Base-by-base conservation (phyloP, 1,140 invertebrate species). In the Pseudomyrmex gracilis region DNA sequence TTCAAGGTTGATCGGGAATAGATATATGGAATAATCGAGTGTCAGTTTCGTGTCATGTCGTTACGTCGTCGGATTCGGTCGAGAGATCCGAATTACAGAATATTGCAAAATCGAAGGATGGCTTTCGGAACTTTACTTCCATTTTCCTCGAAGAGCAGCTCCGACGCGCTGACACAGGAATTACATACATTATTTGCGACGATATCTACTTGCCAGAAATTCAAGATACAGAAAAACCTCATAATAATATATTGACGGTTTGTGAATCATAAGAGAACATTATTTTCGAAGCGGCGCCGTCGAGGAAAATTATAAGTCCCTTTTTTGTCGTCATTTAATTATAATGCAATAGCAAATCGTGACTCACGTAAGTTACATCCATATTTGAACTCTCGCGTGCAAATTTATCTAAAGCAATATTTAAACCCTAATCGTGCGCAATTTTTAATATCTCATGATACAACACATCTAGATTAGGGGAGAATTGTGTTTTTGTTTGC, bases 301-400 rank as follows among this genome's bases (percentile, higher is more conserved):
- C 64, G 64, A 78, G 76, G 43, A 80, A 80, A 80, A 80, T 70
- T 70, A 17, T n/a, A 58, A 24, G 34, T 80, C 15, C 43, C 20
- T 34, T 70, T 67, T 60, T 47, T 64, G 73, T 70, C 20, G 66
- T 60, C 43, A 60, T 15, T 55, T 24, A 49, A 80, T 76, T 76
- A 76, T 43, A 49, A 70, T 34, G 45, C 66, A 53, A 60, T 70
- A 58, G 60, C 53, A 71, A 58, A 80, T 34, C 76, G 53, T 71
- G 76, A 78, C 64, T 78, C 64, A 17, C 20, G 76, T 57, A 53
- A 80, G 49, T 80, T 78, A 71, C 43, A 49, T 34, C 34, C 34
- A 7, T 58, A 70, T 43, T 53, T 49, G 64, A 58, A n/a, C 58
- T 58, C 66, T 80, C 53, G 45, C 66, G 76, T 80, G 66, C 45